Percentiles rank a stretch among this genome's conserved stretches.
phyloP scores from a whole-genome alignment of 2,113 vertebrate species.

The Scalopus aquaticus region DNA sequence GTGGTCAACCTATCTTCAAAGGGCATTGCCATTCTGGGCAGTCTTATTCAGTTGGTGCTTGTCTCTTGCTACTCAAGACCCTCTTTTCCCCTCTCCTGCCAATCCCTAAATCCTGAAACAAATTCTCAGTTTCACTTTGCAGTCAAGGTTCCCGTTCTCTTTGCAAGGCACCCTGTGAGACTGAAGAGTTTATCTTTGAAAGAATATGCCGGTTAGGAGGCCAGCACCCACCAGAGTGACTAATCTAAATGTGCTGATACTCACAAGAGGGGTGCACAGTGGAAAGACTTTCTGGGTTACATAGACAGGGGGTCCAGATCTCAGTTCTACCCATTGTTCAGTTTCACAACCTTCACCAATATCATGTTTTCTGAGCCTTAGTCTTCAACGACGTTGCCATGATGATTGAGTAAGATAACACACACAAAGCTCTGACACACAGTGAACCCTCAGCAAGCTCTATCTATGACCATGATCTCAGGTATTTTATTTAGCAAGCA shows the following conservation, averaged over 20 bases:
- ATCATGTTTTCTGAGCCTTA: neutral
- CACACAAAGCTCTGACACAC: conserved; percentile 49
- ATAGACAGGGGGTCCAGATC: neutral
- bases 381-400: neutral
- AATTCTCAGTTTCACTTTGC: conserved; percentile 45
- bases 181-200: conserved; percentile 50
- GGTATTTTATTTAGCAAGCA: conserved; percentile 55
- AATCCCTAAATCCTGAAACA: conserved; percentile 25
- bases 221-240: neutral
- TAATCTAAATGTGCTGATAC: neutral
- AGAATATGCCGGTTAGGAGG: conserved; percentile 43
- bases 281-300: neutral
- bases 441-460: neutral
- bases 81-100: neutral
- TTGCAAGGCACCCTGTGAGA: conserved; percentile 57
- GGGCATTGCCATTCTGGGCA: neutral
- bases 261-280: neutral
- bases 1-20: neutral
- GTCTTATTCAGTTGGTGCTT: neutral
- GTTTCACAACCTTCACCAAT: conserved; percentile 4
- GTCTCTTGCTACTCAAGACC: neutral
- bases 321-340: neutral
- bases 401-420: conserved; percentile 12
- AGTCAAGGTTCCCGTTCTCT: conserved; percentile 1
- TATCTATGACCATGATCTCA: conserved; percentile 26